These are phyloP conservation scores for Pseudorhiza aurosa DNA, from an alignment of 30 jellyfish, hydroid and myxozoan species.

Conservation along the genomic window DNA sequence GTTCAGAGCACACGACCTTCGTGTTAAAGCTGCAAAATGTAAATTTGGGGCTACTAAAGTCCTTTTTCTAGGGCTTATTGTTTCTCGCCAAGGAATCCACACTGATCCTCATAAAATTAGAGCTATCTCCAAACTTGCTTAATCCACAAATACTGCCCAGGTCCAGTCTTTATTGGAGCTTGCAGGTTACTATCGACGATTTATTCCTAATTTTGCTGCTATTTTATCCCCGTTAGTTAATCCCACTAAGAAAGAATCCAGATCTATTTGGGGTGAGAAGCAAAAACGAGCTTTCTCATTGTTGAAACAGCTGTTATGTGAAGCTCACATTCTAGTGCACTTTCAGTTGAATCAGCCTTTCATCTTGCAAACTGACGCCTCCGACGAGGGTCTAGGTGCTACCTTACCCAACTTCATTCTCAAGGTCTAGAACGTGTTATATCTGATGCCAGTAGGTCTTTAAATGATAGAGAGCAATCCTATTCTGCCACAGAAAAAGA, in stretches of 20 bases:
- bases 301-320: slow-evolving; percentile 10
- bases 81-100: slow-evolving; percentile 17
- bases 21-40: slow-evolving; percentile 28
- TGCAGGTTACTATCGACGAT: background rate
- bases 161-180: background rate
- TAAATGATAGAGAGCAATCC: slow-evolving; percentile 15
- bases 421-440: slow-evolving; percentile 37
- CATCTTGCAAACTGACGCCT: slow-evolving; percentile 44
- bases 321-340: slow-evolving; percentile 42
- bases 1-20: slow-evolving; percentile 8
- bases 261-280: slow-evolving; percentile 29
- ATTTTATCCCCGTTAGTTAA: background rate
- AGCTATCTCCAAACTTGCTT: slow-evolving; percentile 9
- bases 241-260: background rate
- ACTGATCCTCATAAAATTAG: slow-evolving; percentile 27
- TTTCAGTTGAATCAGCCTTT: slow-evolving; percentile 41
- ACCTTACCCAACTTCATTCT: slow-evolving; percentile 26
- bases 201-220: background rate
- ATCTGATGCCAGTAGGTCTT: slow-evolving; percentile 50
- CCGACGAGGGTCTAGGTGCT: slow-evolving; percentile 63
- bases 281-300: slow-evolving; percentile 22
- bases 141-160: slow-evolving; percentile 6
- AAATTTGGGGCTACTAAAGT: slow-evolving; percentile 8
- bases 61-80: slow-evolving; percentile 21
- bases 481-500: slow-evolving; percentile 65